Base-by-base conservation (phyloP, 2,113 vertebrate species). In the Panthera leo region DNA sequence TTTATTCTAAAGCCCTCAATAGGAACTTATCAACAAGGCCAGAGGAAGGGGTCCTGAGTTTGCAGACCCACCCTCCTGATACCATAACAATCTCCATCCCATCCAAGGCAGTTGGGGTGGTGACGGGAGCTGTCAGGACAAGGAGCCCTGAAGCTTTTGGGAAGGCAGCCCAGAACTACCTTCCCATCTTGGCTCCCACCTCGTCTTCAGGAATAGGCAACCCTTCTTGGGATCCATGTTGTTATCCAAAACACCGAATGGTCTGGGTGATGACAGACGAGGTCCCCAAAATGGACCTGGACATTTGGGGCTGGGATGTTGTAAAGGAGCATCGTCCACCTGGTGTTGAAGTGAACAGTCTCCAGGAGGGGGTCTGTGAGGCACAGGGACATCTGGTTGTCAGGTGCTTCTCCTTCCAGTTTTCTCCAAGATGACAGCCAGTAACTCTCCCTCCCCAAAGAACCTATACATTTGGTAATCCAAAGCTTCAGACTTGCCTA, bases 381-480 rank as follows among this genome's bases (percentile, higher is more conserved):
- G 91, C 71, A 68, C 23, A 13, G 21, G 51, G 7, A 16, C 70
- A 19, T 10, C 27, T 55, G 73, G 13, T 11, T 27, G 21, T 39
- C 2, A 1, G 51, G 5, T 78, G 36, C 27, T 82, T 89, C 79
- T 42, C 67, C 80, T 87, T 61, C 5, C 61, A 67, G 55, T 65
- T 95, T 93, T 80, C 65, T 92, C 70, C 21, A 45, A 80, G 75
- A 85, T 61, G 45, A 48, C 48, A 86, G 86, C 73, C 36, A 92
- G 67, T 23, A 83, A 51, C 12, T 31, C 25, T 48, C 39, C 18
- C 7, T 63, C 12, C 84, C 58, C 51, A 21, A 27, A 95, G 90
- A 96, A 73, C n/a, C 21, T 2, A 45, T 45, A 5, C 13, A 79
- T 36, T 68, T 73, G 85, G 55, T 55, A 67, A 91, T n/a, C 8